These are phyloP conservation scores for Philaethria dido DNA, from an alignment of 2,888 invertebrate species.

Conservation along the genomic window DNA sequence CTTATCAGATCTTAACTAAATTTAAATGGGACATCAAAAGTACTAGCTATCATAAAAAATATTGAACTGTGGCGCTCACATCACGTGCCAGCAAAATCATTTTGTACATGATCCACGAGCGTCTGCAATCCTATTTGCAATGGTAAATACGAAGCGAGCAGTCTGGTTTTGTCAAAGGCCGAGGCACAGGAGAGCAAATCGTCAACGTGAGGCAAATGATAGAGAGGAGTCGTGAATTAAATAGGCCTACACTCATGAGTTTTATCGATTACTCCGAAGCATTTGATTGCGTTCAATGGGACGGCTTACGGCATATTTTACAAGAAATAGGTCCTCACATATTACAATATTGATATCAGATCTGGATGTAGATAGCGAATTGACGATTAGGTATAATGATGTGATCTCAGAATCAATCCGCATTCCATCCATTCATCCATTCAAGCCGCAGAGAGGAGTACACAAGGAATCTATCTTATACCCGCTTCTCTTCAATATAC, in stretches of 20 bases:
- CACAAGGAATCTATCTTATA: not conserved
- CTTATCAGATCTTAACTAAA: too few relatives aligned
- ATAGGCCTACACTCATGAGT: not conserved
- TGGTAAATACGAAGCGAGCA: slow-evolving; percentile 11
- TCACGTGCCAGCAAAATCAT: not conserved
- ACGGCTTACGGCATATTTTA: too few relatives aligned
- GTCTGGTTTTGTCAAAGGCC: slow-evolving; percentile 9
- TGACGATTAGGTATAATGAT: not conserved
- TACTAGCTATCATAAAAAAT: too few relatives aligned
- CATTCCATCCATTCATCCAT: too few relatives aligned
- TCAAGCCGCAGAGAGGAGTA: not conserved
- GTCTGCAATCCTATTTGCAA: not conserved
- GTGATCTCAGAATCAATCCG: not conserved
- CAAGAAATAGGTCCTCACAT: not conserved
- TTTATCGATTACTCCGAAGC: too few relatives aligned
- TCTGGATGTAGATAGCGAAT: not conserved
- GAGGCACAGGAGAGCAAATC: slow-evolving; percentile 23
- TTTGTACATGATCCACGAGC: not conserved
- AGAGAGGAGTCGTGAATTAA: slow-evolving; percentile 9
- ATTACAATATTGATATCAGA: not conserved
- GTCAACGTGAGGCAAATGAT: slow-evolving; percentile 19
- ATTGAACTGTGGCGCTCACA: not conserved
- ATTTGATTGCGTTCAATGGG: too few relatives aligned
- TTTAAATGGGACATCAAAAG: too few relatives aligned
- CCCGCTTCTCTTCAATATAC: not conserved